Percentiles rank a stretch among this genome's conserved stretches.
Evolutionary conservation across 2,113 vertebrate species (phyloP).

Genomic region (Percina caprodes): DNA sequence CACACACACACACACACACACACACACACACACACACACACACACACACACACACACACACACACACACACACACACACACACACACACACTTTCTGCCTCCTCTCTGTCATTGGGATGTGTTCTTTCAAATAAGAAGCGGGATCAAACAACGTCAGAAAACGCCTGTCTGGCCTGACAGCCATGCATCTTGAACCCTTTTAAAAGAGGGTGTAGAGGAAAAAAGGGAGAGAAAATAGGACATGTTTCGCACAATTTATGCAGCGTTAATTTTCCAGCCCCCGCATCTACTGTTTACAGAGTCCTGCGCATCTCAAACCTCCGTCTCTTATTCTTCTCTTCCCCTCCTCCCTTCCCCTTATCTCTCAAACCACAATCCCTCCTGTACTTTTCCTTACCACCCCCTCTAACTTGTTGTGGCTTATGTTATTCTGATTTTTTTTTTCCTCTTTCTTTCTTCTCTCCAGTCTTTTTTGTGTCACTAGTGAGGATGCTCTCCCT

Average conservation of each 20-base stretch:
- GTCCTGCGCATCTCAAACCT: conserved; percentile 76
- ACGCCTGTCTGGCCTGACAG: conserved; percentile 83
- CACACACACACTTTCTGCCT: conserved; percentile 77
- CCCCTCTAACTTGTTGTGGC: conserved; percentile 66
- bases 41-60: conserved; percentile 33
- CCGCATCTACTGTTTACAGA: conserved; percentile 79
- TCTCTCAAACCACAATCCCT: conserved; percentile 70
- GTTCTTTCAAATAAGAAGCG: conserved; percentile 67
- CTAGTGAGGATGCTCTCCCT: conserved; percentile 76
- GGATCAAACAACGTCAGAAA: conserved; percentile 80
- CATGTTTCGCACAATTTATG: conserved; percentile 82
- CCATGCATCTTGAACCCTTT: conserved; percentile 78
- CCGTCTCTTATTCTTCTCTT: conserved; percentile 64
- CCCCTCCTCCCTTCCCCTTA: background rate
- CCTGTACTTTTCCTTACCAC: conserved; percentile 60
- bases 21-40: conserved; percentile 23
- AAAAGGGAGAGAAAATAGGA: conserved; percentile 78
- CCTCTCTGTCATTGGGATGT: conserved; percentile 72
- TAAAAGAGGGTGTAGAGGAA: conserved; percentile 72
- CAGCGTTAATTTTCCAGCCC: conserved; percentile 84
- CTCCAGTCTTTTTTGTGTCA: conserved; percentile 67
- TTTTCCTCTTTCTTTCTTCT: background rate
- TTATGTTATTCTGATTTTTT: conserved; percentile 78
- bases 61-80: too few relatives aligned
- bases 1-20: conserved; percentile 34